Evolutionary conservation across 1,140 invertebrate genomes (phyloP), one percentile per base, ranked within the genome.

Genomic region (Chironomus striatipennis): DNA sequence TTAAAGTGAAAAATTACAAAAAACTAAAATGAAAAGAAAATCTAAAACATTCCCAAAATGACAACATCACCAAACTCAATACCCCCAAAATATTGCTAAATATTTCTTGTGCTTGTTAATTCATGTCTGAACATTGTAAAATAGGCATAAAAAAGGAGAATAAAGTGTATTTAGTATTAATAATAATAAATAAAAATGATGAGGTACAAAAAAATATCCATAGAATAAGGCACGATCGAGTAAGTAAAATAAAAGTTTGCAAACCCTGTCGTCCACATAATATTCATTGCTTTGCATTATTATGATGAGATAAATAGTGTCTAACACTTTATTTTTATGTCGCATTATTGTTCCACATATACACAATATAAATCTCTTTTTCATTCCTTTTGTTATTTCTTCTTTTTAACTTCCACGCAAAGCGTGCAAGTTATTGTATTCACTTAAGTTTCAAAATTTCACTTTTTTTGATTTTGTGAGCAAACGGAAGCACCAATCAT

Each of bases 251-350:
- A 47, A 47, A 47, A 47, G 15, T 57, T 5, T 57, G 47, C 47
- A 57, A 57, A 57, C 47, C 47, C 47, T 57, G 47, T n/a, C 12
- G 24, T 34, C 24, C 24, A 34, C 24, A 34, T n/a, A n/a, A n/a
- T n/a, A n/a, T 34, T 34, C 24, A 34, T 34, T 34, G n/a, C 9
- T 57, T 57, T 15, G 47, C 12, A 57, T 57, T 57, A 57, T 57
- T 15, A n/a, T 57, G 47, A 57, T 57, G 47, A 57, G 47, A 57
- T 57, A 57, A 57, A 57, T 57, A 57, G 47, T 57, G 47, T 57
- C 47, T 57, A 57, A 57, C 47, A 57, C 47, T 57, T 15, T 57
- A n/a, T 57, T 34, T 34, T 34, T 34, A 34, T 34, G 24, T 34
- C 24, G 24, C 24, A 34, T 34, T 57, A 57, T 57, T 57, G 47